Evolutionary conservation across 2,888 invertebrate species (phyloP).

Genomic region (Athalia cordata): DNA sequence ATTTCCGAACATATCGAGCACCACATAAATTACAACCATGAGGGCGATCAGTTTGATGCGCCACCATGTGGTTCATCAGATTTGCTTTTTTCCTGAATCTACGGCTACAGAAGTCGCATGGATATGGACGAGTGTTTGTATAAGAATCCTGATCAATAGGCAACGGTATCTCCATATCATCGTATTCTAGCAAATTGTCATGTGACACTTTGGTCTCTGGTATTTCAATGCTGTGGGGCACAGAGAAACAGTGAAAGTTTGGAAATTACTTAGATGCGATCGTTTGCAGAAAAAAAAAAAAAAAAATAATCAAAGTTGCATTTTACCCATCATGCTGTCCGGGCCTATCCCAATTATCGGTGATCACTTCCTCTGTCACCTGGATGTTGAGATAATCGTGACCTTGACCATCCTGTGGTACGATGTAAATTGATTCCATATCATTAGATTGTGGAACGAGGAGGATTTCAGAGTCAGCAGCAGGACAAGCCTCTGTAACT

Average conservation of each 20-base stretch:
- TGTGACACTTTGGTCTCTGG: constrained; percentile 74
- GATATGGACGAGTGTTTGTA: constrained; percentile 86
- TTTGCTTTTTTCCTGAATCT: constrained; percentile 89
- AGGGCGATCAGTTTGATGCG: constrained; percentile 89
- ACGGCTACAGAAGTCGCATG: constrained; percentile 90
- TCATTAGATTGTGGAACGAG: constrained; percentile 70
- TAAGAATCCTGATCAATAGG: constrained; percentile 89
- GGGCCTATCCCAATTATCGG: constrained; percentile 86
- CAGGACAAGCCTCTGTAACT: constrained; percentile 55
- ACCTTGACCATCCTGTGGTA: constrained; percentile 71
- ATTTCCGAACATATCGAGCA: constrained; percentile 85
- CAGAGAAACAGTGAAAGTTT: constrained; percentile 41
- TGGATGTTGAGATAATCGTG: constrained; percentile 75
- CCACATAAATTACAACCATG: constrained; percentile 90
- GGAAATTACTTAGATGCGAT: constrained; percentile 35
- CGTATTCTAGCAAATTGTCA: constrained; percentile 76
- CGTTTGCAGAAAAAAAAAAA: constrained; percentile 7
- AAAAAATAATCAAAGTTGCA: constrained; percentile 17
- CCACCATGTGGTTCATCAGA: constrained; percentile 90
- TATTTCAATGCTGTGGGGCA: constrained; percentile 79
- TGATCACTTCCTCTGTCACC: constrained; percentile 87
- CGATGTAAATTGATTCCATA: constrained; percentile 74
- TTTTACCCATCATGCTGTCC: constrained; percentile 83
- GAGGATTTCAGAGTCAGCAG: constrained; percentile 65
- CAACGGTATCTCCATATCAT: constrained; percentile 84